Conservation (phyloP, 2,888 invertebrate genomes). For the Lydus trimaculatus region DNA sequence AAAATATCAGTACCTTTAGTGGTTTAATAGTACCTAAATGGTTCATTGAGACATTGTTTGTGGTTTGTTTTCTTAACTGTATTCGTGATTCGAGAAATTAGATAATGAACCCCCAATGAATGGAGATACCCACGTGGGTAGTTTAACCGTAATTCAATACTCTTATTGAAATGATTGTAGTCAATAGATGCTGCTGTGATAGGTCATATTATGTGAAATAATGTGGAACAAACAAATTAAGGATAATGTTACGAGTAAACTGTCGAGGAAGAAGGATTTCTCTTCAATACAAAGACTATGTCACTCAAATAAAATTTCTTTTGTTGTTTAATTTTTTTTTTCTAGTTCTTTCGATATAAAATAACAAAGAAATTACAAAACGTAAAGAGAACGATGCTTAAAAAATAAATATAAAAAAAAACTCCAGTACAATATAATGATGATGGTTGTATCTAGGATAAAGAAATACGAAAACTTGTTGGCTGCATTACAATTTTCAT, state of each 20-base stretch:
- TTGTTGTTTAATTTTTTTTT: neutral
- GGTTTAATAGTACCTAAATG: neutral
- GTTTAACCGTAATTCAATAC: slow-evolving; percentile 35
- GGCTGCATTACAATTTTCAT: neutral
- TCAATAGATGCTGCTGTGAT: slow-evolving; percentile 35
- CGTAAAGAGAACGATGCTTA: neutral
- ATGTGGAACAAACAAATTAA: slow-evolving; percentile 40
- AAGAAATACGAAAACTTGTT: neutral
- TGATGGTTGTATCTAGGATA: neutral
- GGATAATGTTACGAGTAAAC: slow-evolving; percentile 43
- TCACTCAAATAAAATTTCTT: slow-evolving; percentile 22
- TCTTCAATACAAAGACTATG: slow-evolving; percentile 19
- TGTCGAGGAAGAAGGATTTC: slow-evolving; percentile 22
- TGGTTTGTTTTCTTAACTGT: slow-evolving; percentile 43
- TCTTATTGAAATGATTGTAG: slow-evolving; percentile 39
- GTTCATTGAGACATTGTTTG: slow-evolving; percentile 11
- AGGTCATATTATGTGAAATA: slow-evolving; percentile 37
- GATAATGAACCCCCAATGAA: slow-evolving; percentile 36
- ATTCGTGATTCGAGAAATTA: slow-evolving; percentile 40
- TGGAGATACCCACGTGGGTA: slow-evolving; percentile 28
- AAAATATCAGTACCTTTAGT: neutral
- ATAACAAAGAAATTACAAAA: slow-evolving; percentile 12
- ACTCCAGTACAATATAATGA: neutral
- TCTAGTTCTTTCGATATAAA: slow-evolving; percentile 1
- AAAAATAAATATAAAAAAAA: neutral